phyloP scores from a whole-genome alignment of 2,113 vertebrate species.

The Pycnonotus jocosus region DNA sequence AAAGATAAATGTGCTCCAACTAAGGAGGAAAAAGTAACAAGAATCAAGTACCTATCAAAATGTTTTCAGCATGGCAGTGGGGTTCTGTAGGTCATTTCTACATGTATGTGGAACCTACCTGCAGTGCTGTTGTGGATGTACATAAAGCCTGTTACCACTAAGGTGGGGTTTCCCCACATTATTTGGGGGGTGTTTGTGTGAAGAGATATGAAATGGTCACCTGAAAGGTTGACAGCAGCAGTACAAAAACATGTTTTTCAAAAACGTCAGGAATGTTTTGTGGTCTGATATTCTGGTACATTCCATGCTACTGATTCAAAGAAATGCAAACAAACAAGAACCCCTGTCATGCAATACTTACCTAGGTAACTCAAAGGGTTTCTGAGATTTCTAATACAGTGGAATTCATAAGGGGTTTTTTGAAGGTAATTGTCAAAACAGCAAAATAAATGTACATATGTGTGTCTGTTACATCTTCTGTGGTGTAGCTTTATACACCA shows the following conservation, averaged over 20 bases:
- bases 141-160: neutral
- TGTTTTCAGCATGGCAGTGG: neutral
- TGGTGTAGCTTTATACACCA: neutral
- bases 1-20: neutral
- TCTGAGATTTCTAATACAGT: neutral
- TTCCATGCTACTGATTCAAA: constrained; percentile 22
- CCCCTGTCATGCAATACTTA: neutral
- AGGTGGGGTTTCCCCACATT: neutral
- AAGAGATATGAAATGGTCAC: neutral
- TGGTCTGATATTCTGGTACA: neutral
- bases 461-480: neutral
- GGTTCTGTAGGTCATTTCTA: neutral
- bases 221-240: neutral
- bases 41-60: neutral
- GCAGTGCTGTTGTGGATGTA: neutral
- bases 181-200: neutral
- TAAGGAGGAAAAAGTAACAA: neutral
- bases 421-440: neutral
- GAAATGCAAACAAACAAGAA: constrained; percentile 4
- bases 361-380: neutral
- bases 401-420: neutral
- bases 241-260: neutral
- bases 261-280: constrained; percentile 13
- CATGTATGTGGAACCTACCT: neutral
- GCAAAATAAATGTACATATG: neutral